A percentile compares a stretch with the other conserved stretches of the same genome.
These are phyloP conservation scores for Smutsia gigantea DNA, from an alignment of 2,797 vertebrate species.

Conservation along the genomic window DNA sequence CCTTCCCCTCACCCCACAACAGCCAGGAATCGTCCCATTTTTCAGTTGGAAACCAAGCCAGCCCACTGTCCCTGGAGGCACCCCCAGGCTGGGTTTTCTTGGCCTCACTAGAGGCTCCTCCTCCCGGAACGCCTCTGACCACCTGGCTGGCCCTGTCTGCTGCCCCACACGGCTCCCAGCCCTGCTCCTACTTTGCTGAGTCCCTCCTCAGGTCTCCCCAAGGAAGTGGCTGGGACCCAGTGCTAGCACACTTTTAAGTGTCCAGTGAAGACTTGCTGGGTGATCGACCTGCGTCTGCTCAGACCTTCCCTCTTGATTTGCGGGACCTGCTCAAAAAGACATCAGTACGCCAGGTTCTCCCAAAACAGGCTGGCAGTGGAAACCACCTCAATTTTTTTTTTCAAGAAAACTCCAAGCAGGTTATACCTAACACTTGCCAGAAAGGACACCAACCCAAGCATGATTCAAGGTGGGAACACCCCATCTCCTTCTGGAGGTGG, in stretches of 20 bases:
- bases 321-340: neutral
- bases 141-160: neutral
- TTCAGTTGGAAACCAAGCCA: neutral
- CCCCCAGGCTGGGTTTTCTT: neutral
- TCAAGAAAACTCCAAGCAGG: conserved; percentile 26
- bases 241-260: neutral
- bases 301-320: neutral
- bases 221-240: neutral
- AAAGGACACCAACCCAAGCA: neutral
- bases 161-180: neutral
- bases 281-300: neutral
- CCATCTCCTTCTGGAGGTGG: neutral
- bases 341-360: neutral
- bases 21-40: neutral
- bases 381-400: conserved; percentile 5
- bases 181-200: neutral
- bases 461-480: conserved; percentile 37
- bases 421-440: neutral
- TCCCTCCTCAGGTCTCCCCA: neutral
- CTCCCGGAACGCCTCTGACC: neutral
- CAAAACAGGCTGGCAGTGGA: neutral
- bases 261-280: neutral
- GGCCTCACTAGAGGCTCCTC: neutral
- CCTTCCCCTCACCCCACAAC: neutral
- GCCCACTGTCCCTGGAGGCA: neutral